Evolutionary conservation across 2,888 invertebrate species (phyloP).

Genomic region (Stenchaetothrips biformis): DNA sequence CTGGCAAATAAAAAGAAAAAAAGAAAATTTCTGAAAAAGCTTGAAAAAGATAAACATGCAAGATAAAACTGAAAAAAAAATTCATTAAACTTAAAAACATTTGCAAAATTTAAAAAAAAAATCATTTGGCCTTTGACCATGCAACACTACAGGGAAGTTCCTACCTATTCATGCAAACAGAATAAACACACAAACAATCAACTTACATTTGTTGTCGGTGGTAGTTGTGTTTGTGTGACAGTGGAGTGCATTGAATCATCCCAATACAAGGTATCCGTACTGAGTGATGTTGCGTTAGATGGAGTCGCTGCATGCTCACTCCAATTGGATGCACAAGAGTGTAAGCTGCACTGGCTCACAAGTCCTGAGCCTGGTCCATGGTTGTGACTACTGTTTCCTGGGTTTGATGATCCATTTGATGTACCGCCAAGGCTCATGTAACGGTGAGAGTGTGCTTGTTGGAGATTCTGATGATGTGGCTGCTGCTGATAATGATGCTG

Average conservation of each 20-base stretch:
- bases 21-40: background rate
- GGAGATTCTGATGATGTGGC: conserved; percentile 37
- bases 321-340: conserved; percentile 71
- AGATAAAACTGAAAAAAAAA: background rate
- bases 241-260: conserved; percentile 47
- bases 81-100: background rate
- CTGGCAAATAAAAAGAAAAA: conserved; percentile 8
- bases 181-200: background rate
- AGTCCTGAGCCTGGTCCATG: background rate
- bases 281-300: conserved; percentile 78
- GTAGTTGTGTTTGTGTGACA: conserved; percentile 38
- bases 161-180: conserved; percentile 8
- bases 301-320: conserved; percentile 58
- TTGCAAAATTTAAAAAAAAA: too few relatives aligned
- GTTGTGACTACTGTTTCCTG: background rate
- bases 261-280: conserved; percentile 83
- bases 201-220: background rate
- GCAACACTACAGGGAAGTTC: too few relatives aligned
- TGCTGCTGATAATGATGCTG: conserved; percentile 40
- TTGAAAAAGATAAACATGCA: background rate
- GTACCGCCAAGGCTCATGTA: background rate
- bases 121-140: too few relatives aligned
- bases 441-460: conserved; percentile 30
- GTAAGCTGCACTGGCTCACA: conserved; percentile 73
- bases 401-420: conserved; percentile 8